Percentiles rank a stretch among this genome's conserved stretches.
phyloP scores from a whole-genome alignment of 2,113 vertebrate species.

The Ramphastos sulfuratus region DNA sequence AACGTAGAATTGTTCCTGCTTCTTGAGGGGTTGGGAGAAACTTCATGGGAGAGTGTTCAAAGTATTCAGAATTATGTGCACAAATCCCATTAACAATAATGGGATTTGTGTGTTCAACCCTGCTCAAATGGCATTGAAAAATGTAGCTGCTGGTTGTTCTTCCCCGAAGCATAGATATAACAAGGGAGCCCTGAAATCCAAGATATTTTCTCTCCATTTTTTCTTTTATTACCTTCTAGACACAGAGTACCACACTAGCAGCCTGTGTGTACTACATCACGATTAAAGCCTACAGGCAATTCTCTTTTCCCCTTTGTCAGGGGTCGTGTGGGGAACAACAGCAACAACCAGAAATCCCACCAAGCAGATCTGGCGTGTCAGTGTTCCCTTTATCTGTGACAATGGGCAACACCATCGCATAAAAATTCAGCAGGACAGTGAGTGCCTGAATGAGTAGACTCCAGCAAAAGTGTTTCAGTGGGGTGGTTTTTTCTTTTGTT shows the following conservation, averaged over 20 bases:
- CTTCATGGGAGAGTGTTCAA: conserved; percentile 76
- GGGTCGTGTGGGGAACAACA: background rate
- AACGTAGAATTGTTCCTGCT: conserved; percentile 77
- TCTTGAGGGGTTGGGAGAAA: conserved; percentile 62
- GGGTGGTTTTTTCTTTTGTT: background rate
- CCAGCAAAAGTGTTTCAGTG: background rate
- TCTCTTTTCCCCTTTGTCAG: background rate
- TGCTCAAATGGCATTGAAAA: conserved; percentile 68
- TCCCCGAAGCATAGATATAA: conserved; percentile 30
- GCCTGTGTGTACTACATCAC: background rate
- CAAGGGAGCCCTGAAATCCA: conserved; percentile 52
- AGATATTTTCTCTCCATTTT: conserved; percentile 37
- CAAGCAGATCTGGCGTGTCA: background rate
- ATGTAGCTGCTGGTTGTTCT: conserved; percentile 44
- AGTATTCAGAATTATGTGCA: conserved; percentile 73
- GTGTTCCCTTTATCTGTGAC: background rate
- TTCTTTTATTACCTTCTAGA: conserved; percentile 19
- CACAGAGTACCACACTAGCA: background rate
- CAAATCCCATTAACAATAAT: conserved; percentile 78
- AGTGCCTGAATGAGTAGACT: background rate
- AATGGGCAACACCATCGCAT: background rate
- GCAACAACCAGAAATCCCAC: background rate
- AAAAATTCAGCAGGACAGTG: background rate
- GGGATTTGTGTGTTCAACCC: conserved; percentile 71
- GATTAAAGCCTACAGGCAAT: conserved; percentile 1